These are phyloP conservation scores for Cyanoramphus novaezelandiae DNA, from an alignment of 2,113 vertebrate genomes.

Conservation along the genomic window DNA sequence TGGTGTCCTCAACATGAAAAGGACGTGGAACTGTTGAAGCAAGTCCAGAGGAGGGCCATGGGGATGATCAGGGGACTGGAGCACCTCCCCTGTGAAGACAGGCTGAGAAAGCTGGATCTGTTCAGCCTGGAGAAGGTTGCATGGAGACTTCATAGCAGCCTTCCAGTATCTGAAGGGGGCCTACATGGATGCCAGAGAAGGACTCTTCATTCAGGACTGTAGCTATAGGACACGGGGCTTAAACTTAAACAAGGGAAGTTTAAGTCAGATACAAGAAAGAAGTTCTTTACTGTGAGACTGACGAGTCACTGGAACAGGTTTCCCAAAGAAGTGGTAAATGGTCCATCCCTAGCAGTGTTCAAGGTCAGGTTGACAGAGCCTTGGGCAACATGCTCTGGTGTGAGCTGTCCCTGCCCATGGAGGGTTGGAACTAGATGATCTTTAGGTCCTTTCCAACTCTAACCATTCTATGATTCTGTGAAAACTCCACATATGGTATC, in stretches of 20 bases:
- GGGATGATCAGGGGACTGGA: too few relatives aligned
- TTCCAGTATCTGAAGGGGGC: background rate
- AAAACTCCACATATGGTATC: background rate
- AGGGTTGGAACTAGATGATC: background rate
- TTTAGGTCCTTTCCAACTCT: background rate
- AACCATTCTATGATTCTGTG: background rate
- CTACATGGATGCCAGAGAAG: too few relatives aligned
- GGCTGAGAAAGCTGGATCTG: too few relatives aligned
- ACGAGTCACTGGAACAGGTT: background rate
- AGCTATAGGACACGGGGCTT: too few relatives aligned
- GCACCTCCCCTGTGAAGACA: too few relatives aligned
- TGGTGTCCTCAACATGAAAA: too few relatives aligned
- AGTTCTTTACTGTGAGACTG: background rate
- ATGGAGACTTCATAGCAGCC: too few relatives aligned
- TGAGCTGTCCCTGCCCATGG: background rate
- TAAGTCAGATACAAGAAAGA: background rate
- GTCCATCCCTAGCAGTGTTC: background rate
- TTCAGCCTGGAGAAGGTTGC: too few relatives aligned
- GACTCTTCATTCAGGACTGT: too few relatives aligned
- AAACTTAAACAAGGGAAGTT: background rate
- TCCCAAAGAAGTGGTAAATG: too few relatives aligned
- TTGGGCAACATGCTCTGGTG: background rate
- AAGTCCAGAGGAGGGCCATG: too few relatives aligned
- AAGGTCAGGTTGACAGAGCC: background rate
- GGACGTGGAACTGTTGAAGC: too few relatives aligned